Evolutionary conservation across 1,140 invertebrate species (phyloP), one percentile per base, ranked within the genome.

Genomic region (Drosophila bipectinata): DNA sequence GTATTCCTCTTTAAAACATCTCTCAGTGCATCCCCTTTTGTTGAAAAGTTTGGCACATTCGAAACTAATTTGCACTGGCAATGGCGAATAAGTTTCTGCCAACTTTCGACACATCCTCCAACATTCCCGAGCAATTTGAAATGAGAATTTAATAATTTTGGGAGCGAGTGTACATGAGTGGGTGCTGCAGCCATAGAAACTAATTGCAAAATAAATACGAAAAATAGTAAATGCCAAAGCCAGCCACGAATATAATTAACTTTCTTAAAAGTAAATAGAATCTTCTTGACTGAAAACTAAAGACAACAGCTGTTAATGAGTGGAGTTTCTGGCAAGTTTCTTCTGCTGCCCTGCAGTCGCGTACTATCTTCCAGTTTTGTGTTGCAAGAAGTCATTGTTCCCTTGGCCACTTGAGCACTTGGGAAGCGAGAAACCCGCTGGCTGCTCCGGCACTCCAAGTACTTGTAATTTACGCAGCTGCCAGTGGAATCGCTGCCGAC

Each of bases 281-380:
- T 88, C 83, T 61, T 88, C 83, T 61, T 64, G 39, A 56, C 72
- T 57, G 41, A 66, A 81, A 88, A 66, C 82, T 76, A 83, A 82
- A 83, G 79, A 87, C 82, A 87, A 88, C 82, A 87, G 79, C 75
- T 87, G 79, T 67, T 87, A 88, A 83, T 88, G 82, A 87, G 79
- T 77, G 57, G 48, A 88, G 83, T 79, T 87, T 85, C 57, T 30
- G 72, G 62, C 53, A 71, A 77, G 57, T 79, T 84, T 61, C 30
- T 52, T 3, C 34, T 12, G 59, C 63, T 12, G 59, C 63, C 63
- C 63, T 24, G 34, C 63, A 67, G 45, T 15, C 26, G 14, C 32
- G 32, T 45, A 60, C 26, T 26, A 60, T 51, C 32, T 15, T 26
- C 10, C 45, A 28, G 45, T 18, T 32, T 37, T 58, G 24, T 49